Conservation (phyloP, 1,140 invertebrate species). For the Rhyzopertha dominica region DNA sequence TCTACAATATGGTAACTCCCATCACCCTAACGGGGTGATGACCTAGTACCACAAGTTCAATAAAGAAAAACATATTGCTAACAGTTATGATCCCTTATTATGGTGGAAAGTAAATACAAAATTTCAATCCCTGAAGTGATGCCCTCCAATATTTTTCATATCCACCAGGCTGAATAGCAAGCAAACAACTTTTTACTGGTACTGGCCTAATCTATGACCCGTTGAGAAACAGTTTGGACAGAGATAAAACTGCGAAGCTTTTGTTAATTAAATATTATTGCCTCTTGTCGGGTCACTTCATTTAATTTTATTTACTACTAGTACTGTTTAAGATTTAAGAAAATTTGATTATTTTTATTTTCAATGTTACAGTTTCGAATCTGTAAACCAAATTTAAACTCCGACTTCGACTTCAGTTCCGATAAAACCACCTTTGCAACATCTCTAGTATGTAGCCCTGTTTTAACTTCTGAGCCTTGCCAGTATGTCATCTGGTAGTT, state of each 20-base stretch:
- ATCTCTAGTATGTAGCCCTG: background rate
- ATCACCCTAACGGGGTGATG: no score
- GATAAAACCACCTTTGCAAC: conserved; percentile 6
- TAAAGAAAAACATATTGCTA: no score
- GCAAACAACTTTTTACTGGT: conserved; percentile 10
- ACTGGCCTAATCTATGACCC: conserved; percentile 8
- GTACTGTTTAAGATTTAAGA: no score
- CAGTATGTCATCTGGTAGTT: no score
- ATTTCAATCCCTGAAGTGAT: conserved; percentile 3
- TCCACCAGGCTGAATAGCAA: conserved; percentile 4
- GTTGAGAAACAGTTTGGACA: conserved; percentile 1
- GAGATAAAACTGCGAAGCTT: conserved; percentile 11
- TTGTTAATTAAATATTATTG: conserved; percentile 12
- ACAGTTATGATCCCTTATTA: no score
- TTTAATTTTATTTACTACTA: background rate
- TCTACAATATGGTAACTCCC: no score
- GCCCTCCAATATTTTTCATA: conserved; percentile 5
- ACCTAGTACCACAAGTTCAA: no score
- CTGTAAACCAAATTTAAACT: background rate
- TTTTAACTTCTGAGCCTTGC: no score
- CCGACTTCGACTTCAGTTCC: conserved; percentile 1
- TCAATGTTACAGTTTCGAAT: background rate
- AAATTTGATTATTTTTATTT: conserved; percentile 1
- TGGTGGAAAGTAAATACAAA: conserved; percentile 17
- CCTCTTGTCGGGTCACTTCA: background rate